Evolutionary conservation across 2,113 vertebrate genomes (phyloP), one percentile per base, ranked within the genome.

Genomic region (Takifugu bimaculatus): DNA sequence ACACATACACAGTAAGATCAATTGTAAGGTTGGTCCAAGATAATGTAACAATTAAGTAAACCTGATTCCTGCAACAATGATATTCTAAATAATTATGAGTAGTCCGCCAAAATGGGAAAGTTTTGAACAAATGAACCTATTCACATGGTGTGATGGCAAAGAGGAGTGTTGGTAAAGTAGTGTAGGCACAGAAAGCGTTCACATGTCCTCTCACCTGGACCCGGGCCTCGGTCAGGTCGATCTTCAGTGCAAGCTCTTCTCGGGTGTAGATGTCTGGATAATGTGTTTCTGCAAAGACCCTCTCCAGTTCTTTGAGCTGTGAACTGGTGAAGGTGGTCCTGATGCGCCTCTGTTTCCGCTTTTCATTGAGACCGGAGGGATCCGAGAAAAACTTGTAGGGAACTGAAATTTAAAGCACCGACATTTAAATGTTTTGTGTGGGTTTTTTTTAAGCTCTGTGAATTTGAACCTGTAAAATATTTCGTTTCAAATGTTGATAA

Each of bases 301-400:
- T 83, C 89, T 98, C 96, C 69, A 98, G 87, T 87, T 98, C 96
- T 80, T 97, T 97, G 55, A 98, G 91, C 89, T 98, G 96, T 0
- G 95, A 93, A 68, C 95, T 97, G 48, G 95, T 98, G 91, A 98
- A 98, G 0, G 96, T 97, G 9, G 96, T 97, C 29, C 95, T 88
- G 86, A 97, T 98, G 68, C 96, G 91, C 48, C 95, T 83, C 91
- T 97, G 96, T 85, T 98, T 98, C 67, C 96, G 76, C 86, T 98
- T 98, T 90, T 98, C 96, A 13, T 95, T 95, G 79, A 98, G 90
- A 55, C 93, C 93, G 1, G 93, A 94, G 0, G 94, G 93, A 68
- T 97, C 96, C 2, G 93, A 93, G 87, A 95, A 95, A 72, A 95
- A 94, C 78, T 94, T 94, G 87, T 95, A 95, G 1, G 93, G 94